phyloP scores from a whole-genome alignment of 2,888 invertebrate species.

The Trichopria drosophilae region DNA sequence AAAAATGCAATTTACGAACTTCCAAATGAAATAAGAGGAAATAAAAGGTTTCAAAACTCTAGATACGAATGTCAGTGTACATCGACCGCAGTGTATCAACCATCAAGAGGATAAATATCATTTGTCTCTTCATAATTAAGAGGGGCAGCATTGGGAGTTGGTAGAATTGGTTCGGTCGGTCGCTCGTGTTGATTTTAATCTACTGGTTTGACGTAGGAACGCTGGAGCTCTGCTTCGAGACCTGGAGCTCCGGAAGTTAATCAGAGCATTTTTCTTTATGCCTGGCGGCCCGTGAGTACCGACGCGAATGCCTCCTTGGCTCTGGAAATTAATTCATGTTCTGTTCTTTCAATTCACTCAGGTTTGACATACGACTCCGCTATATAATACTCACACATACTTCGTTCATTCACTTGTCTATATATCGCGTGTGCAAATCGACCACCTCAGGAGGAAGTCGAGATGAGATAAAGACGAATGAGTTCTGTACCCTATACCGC shows the following conservation, averaged over 20 bases:
- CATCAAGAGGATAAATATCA: slow-evolving; percentile 37
- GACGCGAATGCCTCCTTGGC: slow-evolving; percentile 33
- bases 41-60: no score
- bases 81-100: no score
- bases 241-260: slow-evolving; percentile 40
- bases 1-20: no score
- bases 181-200: slow-evolving; percentile 42
- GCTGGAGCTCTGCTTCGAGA: slow-evolving; percentile 18
- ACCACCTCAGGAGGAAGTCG: no score
- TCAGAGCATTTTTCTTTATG: slow-evolving; percentile 44
- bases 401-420: no score
- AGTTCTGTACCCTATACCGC: no score
- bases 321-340: slow-evolving; percentile 34
- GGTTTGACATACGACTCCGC: no score
- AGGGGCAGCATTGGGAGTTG: slow-evolving; percentile 15
- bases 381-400: no score
- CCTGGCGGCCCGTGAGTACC: slow-evolving; percentile 35
- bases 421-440: no score
- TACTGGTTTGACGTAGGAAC: slow-evolving; percentile 21
- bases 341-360: slow-evolving; percentile 15
- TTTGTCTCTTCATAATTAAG: slow-evolving; percentile 42
- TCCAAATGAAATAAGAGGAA: no score
- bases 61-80: no score
- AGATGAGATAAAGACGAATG: no score
- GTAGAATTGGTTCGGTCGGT: slow-evolving; percentile 23